phyloP scores from a whole-genome alignment of 2,888 invertebrate species.

The Amorpha juglandis region DNA sequence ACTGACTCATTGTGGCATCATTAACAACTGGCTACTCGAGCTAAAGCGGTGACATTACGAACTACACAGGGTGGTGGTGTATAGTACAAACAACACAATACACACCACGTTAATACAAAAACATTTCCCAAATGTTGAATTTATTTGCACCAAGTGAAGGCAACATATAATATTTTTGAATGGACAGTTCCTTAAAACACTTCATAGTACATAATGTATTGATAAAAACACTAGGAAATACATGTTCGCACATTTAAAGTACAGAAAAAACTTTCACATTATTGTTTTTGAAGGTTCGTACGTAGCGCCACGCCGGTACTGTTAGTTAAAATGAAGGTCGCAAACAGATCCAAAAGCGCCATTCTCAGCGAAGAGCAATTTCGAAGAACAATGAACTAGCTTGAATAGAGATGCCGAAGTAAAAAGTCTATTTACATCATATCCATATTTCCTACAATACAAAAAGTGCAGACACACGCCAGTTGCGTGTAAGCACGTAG shows the following conservation, averaged over 20 bases:
- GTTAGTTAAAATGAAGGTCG: slow-evolving; percentile 58
- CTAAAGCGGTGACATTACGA: slow-evolving; percentile 6
- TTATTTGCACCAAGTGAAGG: no score
- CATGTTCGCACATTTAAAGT: neutral
- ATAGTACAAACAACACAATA: no score
- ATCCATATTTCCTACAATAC: slow-evolving; percentile 68
- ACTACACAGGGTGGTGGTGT: neutral
- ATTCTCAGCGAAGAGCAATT: slow-evolving; percentile 77
- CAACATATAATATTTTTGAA: neutral
- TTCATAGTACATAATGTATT: neutral
- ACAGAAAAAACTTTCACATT: slow-evolving; percentile 13
- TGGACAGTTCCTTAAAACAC: neutral
- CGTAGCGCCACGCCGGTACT: slow-evolving; percentile 37
- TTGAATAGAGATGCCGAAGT: slow-evolving; percentile 76
- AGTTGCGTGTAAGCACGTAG: slow-evolving; percentile 54
- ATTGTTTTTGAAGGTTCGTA: slow-evolving; percentile 12
- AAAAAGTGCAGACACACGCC: slow-evolving; percentile 54
- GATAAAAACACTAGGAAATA: neutral
- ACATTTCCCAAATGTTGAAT: neutral
- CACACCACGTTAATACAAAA: neutral
- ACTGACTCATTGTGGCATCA: slow-evolving; percentile 16
- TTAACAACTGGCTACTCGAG: neutral
- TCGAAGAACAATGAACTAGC: slow-evolving; percentile 78
- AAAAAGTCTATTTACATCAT: slow-evolving; percentile 79
- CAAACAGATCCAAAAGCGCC: slow-evolving; percentile 67